Evolutionary conservation across 64 coral and sea anemone species (phyloP).

Genomic region (Pocillopora verrucosa): DNA sequence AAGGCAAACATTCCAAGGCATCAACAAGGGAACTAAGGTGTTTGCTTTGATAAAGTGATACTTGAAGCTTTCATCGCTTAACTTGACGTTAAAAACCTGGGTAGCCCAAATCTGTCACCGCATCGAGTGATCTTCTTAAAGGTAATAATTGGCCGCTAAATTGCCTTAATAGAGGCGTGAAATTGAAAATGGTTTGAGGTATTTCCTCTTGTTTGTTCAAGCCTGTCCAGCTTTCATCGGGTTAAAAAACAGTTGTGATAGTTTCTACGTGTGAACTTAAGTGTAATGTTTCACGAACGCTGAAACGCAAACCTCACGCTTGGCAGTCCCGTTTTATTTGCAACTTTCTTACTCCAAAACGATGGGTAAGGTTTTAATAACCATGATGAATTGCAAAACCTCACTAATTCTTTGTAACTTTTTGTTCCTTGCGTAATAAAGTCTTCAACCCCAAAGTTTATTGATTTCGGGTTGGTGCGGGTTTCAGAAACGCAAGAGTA

Average conservation of each 20-base stretch:
- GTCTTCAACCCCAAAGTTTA: no score
- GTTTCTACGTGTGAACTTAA: background rate
- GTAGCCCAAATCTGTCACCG: conserved; percentile 26
- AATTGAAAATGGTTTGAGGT: background rate
- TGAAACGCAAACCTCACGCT: background rate
- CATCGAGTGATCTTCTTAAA: background rate
- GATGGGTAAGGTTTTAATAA: no score
- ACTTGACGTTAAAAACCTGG: background rate
- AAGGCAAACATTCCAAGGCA: conserved; percentile 30
- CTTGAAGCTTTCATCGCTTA: background rate
- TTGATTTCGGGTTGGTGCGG: no score
- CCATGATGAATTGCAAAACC: no score
- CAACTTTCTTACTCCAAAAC: no score
- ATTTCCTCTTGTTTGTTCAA: conserved; percentile 31
- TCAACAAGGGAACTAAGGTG: conserved; percentile 3
- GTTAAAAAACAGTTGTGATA: background rate
- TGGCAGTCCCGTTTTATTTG: no score
- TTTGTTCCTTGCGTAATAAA: no score
- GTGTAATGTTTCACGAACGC: background rate
- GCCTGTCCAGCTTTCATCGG: background rate
- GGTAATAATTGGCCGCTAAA: conserved; percentile 22
- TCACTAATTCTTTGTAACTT: no score
- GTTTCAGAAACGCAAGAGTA: no score
- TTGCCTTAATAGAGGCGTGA: background rate
- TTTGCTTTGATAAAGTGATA: background rate